Percentiles rank a stretch among this genome's conserved stretches.
Conservation (phyloP, 2,888 invertebrate species). For the Lymantria monacha region DNA sequence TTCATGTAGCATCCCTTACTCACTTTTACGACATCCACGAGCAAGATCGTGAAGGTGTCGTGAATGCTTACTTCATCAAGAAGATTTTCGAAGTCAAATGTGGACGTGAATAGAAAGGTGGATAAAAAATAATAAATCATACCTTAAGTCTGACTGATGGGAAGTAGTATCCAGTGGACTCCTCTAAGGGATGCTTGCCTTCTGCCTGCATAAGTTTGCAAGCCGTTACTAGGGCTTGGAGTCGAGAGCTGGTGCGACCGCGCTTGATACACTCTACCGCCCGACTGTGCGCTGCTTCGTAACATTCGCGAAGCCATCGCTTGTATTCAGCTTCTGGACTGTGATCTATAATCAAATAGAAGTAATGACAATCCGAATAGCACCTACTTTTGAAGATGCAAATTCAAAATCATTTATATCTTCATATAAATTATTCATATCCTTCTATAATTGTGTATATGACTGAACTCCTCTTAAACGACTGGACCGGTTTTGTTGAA, state of each 20-base stretch:
- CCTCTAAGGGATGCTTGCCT: conserved; percentile 85
- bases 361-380: neutral
- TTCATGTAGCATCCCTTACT: too few species aligned
- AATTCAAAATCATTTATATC: too few species aligned
- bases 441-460: too few species aligned
- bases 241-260: conserved; percentile 74
- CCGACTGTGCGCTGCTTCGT: conserved; percentile 84
- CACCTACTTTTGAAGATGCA: neutral
- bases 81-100: too few species aligned
- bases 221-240: conserved; percentile 86
- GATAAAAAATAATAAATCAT: too few species aligned
- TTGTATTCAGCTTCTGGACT: conserved; percentile 84
- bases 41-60: too few species aligned
- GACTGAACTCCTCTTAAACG: too few species aligned
- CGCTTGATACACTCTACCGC: conserved; percentile 82
- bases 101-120: too few species aligned
- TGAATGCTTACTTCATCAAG: too few species aligned
- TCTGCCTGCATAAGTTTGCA: conserved; percentile 89
- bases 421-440: too few species aligned
- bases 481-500: too few species aligned
- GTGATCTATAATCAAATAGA: conserved; percentile 41
- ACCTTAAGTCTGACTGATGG: conserved; percentile 86
- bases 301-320: conserved; percentile 87
- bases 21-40: too few species aligned
- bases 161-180: conserved; percentile 81